Evolutionary conservation across 2,113 vertebrate species (phyloP).

Genomic region (Amia ocellicauda): DNA sequence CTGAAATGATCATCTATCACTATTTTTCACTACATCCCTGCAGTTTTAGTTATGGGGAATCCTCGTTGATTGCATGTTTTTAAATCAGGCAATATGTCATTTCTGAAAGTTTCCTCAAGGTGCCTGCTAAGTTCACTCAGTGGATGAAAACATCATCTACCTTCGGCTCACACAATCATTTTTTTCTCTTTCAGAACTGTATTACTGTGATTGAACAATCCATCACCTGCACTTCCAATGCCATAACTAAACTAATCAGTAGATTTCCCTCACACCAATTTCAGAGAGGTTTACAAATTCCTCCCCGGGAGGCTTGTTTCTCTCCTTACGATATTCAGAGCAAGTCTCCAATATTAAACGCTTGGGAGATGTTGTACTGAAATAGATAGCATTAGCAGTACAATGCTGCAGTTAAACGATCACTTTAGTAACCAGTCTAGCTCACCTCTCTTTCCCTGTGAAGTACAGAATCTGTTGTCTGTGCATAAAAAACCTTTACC

Average conservation of each 20-base stretch:
- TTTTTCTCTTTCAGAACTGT: conserved; percentile 49
- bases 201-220: conserved; percentile 56
- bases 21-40: too few relatives aligned
- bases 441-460: background rate
- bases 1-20: too few relatives aligned
- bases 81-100: conserved; percentile 38
- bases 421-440: background rate
- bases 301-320: background rate
- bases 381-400: background rate
- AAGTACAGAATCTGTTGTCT: too few relatives aligned
- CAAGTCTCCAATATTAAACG: background rate
- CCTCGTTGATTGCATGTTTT: conserved; percentile 13
- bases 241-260: conserved; percentile 48
- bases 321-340: background rate
- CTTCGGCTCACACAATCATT: conserved; percentile 46
- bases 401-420: background rate
- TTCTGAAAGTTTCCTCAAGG: conserved; percentile 44
- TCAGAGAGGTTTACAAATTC: background rate
- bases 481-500: too few relatives aligned
- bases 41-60: conserved; percentile 2
- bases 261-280: conserved; percentile 25
- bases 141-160: conserved; percentile 40
- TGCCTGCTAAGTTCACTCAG: conserved; percentile 41
- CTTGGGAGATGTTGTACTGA: background rate
- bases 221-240: conserved; percentile 45